Evolutionary conservation across 2,113 vertebrate genomes (phyloP).

Genomic region (Nerophis ophidion): DNA sequence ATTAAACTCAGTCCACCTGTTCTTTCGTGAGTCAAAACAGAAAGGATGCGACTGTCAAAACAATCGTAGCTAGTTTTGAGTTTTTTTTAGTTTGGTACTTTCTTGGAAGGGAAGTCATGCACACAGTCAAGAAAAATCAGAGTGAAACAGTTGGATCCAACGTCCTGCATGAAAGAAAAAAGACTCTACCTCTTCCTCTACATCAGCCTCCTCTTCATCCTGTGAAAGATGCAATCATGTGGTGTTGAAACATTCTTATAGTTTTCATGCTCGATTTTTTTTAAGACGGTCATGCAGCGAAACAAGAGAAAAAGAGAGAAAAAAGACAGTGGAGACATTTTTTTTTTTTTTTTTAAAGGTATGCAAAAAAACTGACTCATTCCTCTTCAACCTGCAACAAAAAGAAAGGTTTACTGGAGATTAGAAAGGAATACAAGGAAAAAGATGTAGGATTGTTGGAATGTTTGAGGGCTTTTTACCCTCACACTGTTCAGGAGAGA

Average conservation of each 20-base stretch:
- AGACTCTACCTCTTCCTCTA: constrained; percentile 60
- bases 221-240: constrained; percentile 40
- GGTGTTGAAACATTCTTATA: constrained; percentile 12
- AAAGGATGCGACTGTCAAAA: neutral
- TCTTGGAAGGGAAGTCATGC: neutral
- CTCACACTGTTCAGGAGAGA: constrained; percentile 14
- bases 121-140: too few species aligned
- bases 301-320: constrained; percentile 7
- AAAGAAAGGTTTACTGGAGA: constrained; percentile 12
- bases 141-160: too few species aligned
- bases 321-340: constrained; percentile 4
- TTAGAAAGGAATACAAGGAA: constrained; percentile 12
- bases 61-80: too few species aligned
- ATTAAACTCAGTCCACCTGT: constrained; percentile 16
- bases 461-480: constrained; percentile 37
- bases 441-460: constrained; percentile 38
- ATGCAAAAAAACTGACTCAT: constrained; percentile 42
- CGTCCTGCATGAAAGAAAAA: too few species aligned
- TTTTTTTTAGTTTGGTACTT: neutral
- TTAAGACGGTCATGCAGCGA: constrained; percentile 46
- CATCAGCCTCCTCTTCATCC: constrained; percentile 69
- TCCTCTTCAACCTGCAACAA: constrained; percentile 57
- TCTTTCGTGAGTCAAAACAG: constrained; percentile 21
- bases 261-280: constrained; percentile 37
- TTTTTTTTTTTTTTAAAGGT: constrained; percentile 5